Percentiles rank a stretch among this genome's conserved stretches.
Conservation (phyloP, 2,888 invertebrate species). For the Leptinotarsa juncta region DNA sequence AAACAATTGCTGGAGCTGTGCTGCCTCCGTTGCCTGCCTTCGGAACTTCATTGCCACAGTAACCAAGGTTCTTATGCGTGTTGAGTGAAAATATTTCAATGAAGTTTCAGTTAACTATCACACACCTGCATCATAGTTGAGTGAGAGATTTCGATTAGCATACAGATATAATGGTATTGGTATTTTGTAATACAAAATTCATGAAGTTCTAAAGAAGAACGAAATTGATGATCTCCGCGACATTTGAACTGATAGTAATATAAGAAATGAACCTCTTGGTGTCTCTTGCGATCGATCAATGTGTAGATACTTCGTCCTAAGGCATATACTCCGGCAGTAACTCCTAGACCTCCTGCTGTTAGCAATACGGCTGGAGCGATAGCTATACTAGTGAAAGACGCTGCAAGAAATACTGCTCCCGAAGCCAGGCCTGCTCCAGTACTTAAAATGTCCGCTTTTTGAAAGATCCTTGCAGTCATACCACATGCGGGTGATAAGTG, state of each 20-base stretch:
- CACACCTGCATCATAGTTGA: too few relatives aligned
- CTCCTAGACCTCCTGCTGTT: slow-evolving; percentile 40
- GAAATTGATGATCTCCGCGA: too few relatives aligned
- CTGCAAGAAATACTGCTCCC: slow-evolving; percentile 68
- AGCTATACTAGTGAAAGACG: slow-evolving; percentile 63
- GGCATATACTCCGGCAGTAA: slow-evolving; percentile 65
- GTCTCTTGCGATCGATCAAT: slow-evolving; percentile 30
- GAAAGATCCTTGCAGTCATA: slow-evolving; percentile 50
- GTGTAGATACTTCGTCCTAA: slow-evolving; percentile 65
- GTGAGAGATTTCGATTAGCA: too few relatives aligned
- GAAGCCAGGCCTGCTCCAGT: slow-evolving; percentile 61
- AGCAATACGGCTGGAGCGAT: slow-evolving; percentile 12
- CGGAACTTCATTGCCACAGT: too few relatives aligned
- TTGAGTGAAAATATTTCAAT: too few relatives aligned
- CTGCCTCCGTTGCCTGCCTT: too few relatives aligned
- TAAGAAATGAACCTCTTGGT: slow-evolving; percentile 65
- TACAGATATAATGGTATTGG: too few relatives aligned
- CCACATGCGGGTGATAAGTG: slow-evolving; percentile 59
- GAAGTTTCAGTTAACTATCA: too few relatives aligned
- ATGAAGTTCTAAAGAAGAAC: too few relatives aligned
- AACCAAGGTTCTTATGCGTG: too few relatives aligned
- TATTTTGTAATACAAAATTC: too few relatives aligned
- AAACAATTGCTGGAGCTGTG: too few relatives aligned
- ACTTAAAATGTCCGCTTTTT: slow-evolving; percentile 54
- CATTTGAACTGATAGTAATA: background rate